A percentile compares a stretch with the other conserved stretches of the same genome.
Conservation (phyloP, 2,888 invertebrate species). For the Cacoxenus indagator region DNA sequence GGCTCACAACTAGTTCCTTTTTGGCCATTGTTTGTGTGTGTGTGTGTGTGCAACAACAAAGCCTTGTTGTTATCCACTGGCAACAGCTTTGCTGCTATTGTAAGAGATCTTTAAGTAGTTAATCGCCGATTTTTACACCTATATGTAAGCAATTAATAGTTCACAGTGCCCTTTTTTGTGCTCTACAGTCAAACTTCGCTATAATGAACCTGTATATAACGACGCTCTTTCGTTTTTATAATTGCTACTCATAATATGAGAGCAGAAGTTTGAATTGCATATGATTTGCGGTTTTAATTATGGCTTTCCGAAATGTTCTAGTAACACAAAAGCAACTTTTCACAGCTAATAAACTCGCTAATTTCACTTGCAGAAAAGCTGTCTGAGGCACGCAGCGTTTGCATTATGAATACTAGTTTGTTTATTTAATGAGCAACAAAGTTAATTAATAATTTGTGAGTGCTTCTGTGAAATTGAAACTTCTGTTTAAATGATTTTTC, state of each 20-base stretch:
- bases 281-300: slow-evolving; percentile 27
- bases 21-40: background rate
- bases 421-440: slow-evolving; percentile 46
- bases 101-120: slow-evolving; percentile 26
- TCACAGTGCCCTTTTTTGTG: no score
- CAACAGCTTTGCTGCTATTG: slow-evolving; percentile 34
- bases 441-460: slow-evolving; percentile 53
- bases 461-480: slow-evolving; percentile 27
- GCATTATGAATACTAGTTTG: slow-evolving; percentile 20
- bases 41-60: background rate
- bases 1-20: no score
- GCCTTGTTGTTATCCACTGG: no score
- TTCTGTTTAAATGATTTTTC: slow-evolving; percentile 18
- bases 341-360: background rate
- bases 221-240: no score
- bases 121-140: slow-evolving; percentile 41
- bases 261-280: slow-evolving; percentile 28
- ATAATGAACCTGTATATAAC: no score
- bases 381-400: background rate
- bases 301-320: background rate
- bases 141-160: slow-evolving; percentile 52
- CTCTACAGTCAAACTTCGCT: no score
- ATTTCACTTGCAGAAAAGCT: background rate
- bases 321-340: background rate
- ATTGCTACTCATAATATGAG: slow-evolving; percentile 50